Base-by-base conservation (phyloP, 2,797 vertebrate species). In the Enteromius argenteus region DNA sequence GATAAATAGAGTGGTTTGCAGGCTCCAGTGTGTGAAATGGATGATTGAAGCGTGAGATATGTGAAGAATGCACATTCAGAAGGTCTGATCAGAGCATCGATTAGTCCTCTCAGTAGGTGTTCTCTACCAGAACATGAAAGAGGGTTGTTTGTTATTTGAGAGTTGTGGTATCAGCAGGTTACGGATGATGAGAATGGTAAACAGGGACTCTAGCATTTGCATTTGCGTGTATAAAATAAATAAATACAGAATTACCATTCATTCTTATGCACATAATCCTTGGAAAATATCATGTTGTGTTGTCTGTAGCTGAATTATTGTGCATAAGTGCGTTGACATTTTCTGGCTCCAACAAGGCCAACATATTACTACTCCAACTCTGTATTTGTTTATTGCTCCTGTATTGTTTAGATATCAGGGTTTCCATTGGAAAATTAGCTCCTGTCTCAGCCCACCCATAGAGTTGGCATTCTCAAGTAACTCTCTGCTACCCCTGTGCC, bases 381-480 rank as follows among this genome's bases (percentile, higher is more conserved):
- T 69, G 14, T 93, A 90, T 94, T 92, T 91, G 85, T 92, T 92
- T 93, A 87, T 92, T 94, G 91, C 89, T 90, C 64, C 49, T 89
- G 89, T 91, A 89, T 91, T 93, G 91, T 92, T 94, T 93, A 92
- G 92, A 92, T 92, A 89, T 81, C 84, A 86, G 78, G 84, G 80
- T 92, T 89, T 93, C 92, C 92, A 93, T 83, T 86, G 79, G 88
- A 87, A 85, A 91, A 85, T 93, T 92, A 92, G 90, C 92, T 93
- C 92, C 91, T 88, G 91, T 90, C 89, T 86, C 85, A 90, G 95
- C 93, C 95, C 95, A 95, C 94, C 95, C 94, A 95, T 94, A 90
- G 91, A 92, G 93, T 88, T 95, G 93, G 92, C 92, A 94, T 93
- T 92, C 91, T 91, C 88, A 76, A 90, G 89, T 89, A 89, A 90